A percentile compares a stretch with the other conserved stretches of the same genome.
Conservation (phyloP, 1,140 invertebrate species). For the Trachymyrmex cornetzi region DNA sequence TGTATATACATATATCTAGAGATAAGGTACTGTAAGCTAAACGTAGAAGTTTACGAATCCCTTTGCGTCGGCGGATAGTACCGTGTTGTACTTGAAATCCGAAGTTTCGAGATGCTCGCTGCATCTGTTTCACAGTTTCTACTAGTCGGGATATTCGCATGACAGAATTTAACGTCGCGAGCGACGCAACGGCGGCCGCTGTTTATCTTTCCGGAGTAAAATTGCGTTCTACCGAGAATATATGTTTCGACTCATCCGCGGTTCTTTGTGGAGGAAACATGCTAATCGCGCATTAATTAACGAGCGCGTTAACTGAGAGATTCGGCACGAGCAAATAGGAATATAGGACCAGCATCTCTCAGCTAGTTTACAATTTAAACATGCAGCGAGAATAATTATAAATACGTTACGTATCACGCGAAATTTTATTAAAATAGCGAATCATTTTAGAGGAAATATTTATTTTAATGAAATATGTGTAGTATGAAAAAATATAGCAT, state of each 20-base stretch:
- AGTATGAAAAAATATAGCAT: background rate
- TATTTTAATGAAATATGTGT: background rate
- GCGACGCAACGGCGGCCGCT: slow-evolving; percentile 28
- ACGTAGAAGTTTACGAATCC: slow-evolving; percentile 59
- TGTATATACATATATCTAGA: slow-evolving; percentile 33
- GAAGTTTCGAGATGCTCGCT: slow-evolving; percentile 58
- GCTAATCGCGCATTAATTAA: slow-evolving; percentile 52
- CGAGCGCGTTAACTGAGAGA: slow-evolving; percentile 13
- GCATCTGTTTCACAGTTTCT: slow-evolving; percentile 59
- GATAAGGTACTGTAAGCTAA: slow-evolving; percentile 51
- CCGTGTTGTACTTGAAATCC: slow-evolving; percentile 60
- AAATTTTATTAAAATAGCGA: background rate
- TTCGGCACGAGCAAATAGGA: background rate
- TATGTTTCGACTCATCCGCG: slow-evolving; percentile 1
- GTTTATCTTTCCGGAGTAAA: slow-evolving; percentile 61
- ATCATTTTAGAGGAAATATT: background rate
- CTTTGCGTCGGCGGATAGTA: slow-evolving; percentile 59
- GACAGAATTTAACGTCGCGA: slow-evolving; percentile 56
- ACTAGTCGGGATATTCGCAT: slow-evolving; percentile 58
- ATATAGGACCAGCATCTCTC: background rate
- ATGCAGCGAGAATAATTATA: background rate
- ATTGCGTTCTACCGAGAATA: slow-evolving; percentile 47
- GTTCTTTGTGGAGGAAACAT: slow-evolving; percentile 10
- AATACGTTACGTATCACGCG: background rate
- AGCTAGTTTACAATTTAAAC: slow-evolving; percentile 1